Evolutionary conservation across 2,888 invertebrate species (phyloP).

Genomic region (Baronia brevicornis): DNA sequence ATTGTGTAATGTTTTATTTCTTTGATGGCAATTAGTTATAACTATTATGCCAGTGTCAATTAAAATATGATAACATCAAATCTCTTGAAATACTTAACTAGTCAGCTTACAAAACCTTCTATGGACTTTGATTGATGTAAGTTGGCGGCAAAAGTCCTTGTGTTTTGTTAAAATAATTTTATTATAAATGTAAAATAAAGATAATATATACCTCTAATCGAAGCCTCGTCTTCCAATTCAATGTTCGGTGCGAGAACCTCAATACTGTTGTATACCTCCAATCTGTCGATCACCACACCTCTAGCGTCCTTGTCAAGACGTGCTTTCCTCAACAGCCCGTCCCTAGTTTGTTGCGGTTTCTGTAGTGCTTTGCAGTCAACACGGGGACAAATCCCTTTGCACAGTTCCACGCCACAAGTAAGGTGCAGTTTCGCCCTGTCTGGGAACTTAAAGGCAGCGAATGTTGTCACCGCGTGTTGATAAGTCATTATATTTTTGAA

Average conservation of each 20-base stretch:
- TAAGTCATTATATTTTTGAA: slow-evolving; percentile 69
- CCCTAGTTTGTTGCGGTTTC: slow-evolving; percentile 61
- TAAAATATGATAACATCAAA: no score
- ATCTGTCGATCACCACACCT: slow-evolving; percentile 76
- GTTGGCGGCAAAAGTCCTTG: no score
- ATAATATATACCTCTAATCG: slow-evolving; percentile 53
- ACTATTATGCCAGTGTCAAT: no score
- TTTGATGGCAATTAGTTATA: no score
- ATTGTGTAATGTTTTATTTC: no score
- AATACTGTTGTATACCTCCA: slow-evolving; percentile 87
- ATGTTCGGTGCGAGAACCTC: slow-evolving; percentile 87
- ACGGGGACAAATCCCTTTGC: slow-evolving; percentile 80
- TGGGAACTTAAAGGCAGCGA: slow-evolving; percentile 89
- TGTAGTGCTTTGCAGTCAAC: slow-evolving; percentile 71
- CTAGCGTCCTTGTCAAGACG: slow-evolving; percentile 68
- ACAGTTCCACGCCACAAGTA: slow-evolving; percentile 85
- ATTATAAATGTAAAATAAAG: slow-evolving; percentile 1
- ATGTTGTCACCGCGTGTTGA: slow-evolving; percentile 76
- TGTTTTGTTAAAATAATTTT: no score
- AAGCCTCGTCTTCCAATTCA: slow-evolving; percentile 79
- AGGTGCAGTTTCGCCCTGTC: slow-evolving; percentile 85
- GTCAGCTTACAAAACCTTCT: no score
- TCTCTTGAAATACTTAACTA: no score
- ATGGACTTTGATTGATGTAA: no score
- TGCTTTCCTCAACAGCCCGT: slow-evolving; percentile 61